Conservation (phyloP, 2,888 invertebrate species). For the Eupithecia exiguata region DNA sequence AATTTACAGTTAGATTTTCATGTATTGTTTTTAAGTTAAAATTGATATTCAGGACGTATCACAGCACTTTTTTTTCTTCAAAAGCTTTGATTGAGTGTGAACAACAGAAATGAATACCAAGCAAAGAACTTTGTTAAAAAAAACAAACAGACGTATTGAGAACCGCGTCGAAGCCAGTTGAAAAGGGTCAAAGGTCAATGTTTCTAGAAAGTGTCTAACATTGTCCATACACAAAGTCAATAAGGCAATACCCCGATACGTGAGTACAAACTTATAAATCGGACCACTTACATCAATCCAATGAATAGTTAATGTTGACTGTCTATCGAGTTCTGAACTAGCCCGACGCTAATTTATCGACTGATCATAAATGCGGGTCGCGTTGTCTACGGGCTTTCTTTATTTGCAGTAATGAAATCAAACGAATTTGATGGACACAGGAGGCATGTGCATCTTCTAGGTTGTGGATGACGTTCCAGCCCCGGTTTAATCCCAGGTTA, state of each 20-base stretch:
- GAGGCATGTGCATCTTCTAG: too few relatives aligned
- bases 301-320: conserved; percentile 20
- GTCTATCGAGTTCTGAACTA: conserved; percentile 13
- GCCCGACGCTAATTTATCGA: conserved; percentile 10
- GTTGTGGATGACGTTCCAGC: too few relatives aligned
- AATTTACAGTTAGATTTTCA: background rate
- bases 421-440: background rate
- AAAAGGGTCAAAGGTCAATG: background rate
- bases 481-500: too few relatives aligned
- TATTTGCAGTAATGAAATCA: conserved; percentile 2
- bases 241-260: conserved; percentile 1
- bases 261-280: background rate
- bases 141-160: too few relatives aligned
- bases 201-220: background rate
- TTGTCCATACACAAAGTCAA: conserved; percentile 7
- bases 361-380: background rate
- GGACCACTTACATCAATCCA: conserved; percentile 5
- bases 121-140: too few relatives aligned
- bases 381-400: background rate
- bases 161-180: too few relatives aligned
- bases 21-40: background rate
- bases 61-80: background rate
- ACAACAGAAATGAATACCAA: background rate
- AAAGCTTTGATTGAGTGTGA: background rate
- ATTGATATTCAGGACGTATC: background rate